Evolutionary conservation across 2,797 vertebrate genomes (phyloP).

Genomic region (Chrysocyon brachyurus): DNA sequence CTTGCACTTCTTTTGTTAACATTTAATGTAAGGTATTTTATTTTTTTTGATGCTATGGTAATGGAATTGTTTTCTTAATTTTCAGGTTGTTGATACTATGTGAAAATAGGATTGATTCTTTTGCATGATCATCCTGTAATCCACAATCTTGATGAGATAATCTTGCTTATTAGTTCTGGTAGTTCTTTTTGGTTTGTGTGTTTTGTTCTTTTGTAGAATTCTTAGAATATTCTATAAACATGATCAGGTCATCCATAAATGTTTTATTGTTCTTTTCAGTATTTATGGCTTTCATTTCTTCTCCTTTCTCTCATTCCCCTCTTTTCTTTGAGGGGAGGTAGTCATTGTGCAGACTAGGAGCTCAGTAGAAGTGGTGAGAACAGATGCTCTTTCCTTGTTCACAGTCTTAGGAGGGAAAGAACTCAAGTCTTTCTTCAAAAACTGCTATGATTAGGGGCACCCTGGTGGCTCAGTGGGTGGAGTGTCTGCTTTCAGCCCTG

Average conservation of each 20-base stretch:
- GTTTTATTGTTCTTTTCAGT: background rate
- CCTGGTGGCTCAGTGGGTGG: background rate
- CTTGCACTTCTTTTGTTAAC: background rate
- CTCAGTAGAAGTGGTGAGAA: accelerated
- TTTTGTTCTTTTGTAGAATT: background rate
- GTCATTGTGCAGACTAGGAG: too few relatives aligned
- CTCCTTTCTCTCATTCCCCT: background rate
- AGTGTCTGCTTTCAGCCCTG: background rate
- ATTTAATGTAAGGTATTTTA: background rate
- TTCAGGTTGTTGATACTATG: background rate
- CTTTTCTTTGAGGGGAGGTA: background rate
- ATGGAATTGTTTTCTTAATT: background rate
- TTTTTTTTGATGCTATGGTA: background rate
- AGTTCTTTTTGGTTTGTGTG: background rate
- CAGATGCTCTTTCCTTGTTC: background rate
- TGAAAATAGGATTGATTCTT: background rate
- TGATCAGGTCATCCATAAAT: background rate
- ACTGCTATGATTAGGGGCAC: background rate
- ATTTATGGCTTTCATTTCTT: background rate
- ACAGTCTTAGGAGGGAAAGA: background rate
- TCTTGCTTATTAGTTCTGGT: background rate
- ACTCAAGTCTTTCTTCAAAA: accelerated
- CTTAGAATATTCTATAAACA: background rate
- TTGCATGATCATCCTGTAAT: background rate
- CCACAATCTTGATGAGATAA: background rate